A percentile compares a stretch with the other conserved stretches of the same genome.
Evolutionary conservation across 37 sponge, comb jelly and placozoan genomes (phyloP).

Genomic region (Trichoplax adhaerens): DNA sequence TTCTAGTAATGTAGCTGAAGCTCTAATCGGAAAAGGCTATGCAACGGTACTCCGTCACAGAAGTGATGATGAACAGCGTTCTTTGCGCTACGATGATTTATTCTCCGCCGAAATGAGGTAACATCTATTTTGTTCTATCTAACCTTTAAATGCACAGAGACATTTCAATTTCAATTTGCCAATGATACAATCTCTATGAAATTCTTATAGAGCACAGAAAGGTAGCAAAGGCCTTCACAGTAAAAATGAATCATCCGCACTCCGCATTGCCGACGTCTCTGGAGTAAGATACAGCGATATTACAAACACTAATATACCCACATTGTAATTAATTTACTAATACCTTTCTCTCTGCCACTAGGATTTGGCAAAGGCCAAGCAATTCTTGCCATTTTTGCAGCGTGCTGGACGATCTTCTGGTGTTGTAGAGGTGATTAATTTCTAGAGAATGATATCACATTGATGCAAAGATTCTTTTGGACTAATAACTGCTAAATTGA

Average conservation of each 20-base stretch:
- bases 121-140: background rate
- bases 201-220: too few relatives aligned
- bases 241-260: slow-evolving; percentile 46
- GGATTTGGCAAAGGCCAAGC: slow-evolving; percentile 66
- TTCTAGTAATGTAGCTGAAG: slow-evolving; percentile 83
- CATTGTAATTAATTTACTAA: background rate
- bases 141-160: too few relatives aligned
- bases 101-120: slow-evolving; percentile 58
- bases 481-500: too few relatives aligned
- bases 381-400: slow-evolving; percentile 81
- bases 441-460: background rate
- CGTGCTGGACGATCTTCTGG: slow-evolving; percentile 62
- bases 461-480: too few relatives aligned
- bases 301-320: background rate
- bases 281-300: slow-evolving; percentile 29
- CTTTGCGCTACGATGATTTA: slow-evolving; percentile 71
- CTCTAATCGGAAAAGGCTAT: slow-evolving; percentile 83
- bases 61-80: slow-evolving; percentile 81
- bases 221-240: slow-evolving; percentile 60
- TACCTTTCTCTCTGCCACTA: slow-evolving; percentile 3
- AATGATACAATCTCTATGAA: too few relatives aligned
- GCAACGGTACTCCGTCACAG: slow-evolving; percentile 59
- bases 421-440: slow-evolving; percentile 59
- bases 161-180: too few relatives aligned
- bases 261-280: slow-evolving; percentile 76